Base-by-base conservation (phyloP, 2,797 vertebrate species). In the Graptemys geographica region DNA sequence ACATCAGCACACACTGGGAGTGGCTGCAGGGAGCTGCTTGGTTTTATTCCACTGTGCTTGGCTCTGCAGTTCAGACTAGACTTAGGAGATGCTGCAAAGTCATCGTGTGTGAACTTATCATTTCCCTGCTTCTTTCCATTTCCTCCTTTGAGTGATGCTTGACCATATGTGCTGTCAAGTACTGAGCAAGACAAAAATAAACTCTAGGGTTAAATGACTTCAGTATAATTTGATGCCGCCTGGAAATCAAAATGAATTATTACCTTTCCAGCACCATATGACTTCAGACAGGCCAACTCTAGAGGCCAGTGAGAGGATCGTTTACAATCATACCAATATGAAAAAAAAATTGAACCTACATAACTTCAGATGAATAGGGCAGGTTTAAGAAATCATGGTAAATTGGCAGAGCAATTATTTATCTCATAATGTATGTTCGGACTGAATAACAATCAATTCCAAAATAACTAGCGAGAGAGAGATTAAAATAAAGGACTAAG, bases 21-120 rank as follows among this genome's bases (percentile, higher is more conserved):
- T 83, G 95, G 83, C 92, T 95, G 79, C 84, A 91, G 59, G 88
- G 62, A 88, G 88, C 88, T 96, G 96, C 96, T 96, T 95, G 95
- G 79, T 95, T 95, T 95, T 92, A 94, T 76, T 96, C 56, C 2
- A 84, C 92, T 41, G 52, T 90, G 86, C 19, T 0, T 93, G 92
- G 62, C 84, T 94, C 83, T 89, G 33, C 57, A 1, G 6, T 83
- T 92, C 93, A 89, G 84, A 33, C 76, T 96, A 88, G 83, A 97
- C 95, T 92, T 92, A 96, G 87, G 91, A 93, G 92, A 83, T 69
- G 5, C 72, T 94, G 86, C 94, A 90, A 91, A 84, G 81, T 52
- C 88, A 28, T 51, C n/a, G 79, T 80, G 79, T 84, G 81, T 84
- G 87, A 91, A 95, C 90, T 86, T 79, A 78, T 95, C 89, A 79